A percentile compares a stretch with the other conserved stretches of the same genome.
phyloP scores from a whole-genome alignment of 2,797 vertebrate genomes.

The Rhabdomys pumilio region DNA sequence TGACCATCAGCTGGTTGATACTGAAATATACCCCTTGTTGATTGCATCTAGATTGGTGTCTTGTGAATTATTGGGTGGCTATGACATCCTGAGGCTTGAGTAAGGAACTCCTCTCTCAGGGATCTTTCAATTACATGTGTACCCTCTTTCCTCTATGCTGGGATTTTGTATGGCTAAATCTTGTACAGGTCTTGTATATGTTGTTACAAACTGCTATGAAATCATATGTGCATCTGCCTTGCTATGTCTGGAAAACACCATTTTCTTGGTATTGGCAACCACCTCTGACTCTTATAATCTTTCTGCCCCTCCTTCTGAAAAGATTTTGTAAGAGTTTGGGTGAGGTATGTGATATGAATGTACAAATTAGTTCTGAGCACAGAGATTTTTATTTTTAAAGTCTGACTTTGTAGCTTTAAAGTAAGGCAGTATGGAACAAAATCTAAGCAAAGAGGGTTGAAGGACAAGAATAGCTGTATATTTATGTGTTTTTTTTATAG shows the following conservation, averaged over 20 bases:
- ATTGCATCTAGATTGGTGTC: too few relatives aligned
- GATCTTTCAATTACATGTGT: background rate
- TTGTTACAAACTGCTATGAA: background rate
- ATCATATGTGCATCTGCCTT: background rate
- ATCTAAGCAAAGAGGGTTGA: background rate
- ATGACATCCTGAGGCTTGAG: too few relatives aligned
- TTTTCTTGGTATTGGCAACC: background rate
- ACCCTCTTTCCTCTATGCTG: background rate
- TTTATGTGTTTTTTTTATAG: background rate
- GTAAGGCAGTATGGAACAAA: background rate
- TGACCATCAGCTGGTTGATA: too few relatives aligned
- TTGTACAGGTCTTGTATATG: background rate
- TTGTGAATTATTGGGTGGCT: too few relatives aligned
- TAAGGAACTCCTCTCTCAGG: too few relatives aligned
- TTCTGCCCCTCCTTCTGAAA: background rate
- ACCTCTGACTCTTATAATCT: background rate
- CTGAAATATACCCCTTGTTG: too few relatives aligned
- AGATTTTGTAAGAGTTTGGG: background rate
- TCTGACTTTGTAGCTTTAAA: slow-evolving; percentile 20
- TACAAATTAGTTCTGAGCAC: background rate
- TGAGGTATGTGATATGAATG: background rate
- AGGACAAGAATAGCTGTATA: background rate
- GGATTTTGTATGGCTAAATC: background rate
- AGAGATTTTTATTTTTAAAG: slow-evolving; percentile 3
- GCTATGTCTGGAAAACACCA: background rate